Percentiles rank a stretch among this genome's conserved stretches.
Evolutionary conservation across 2,113 vertebrate species (phyloP).

Genomic region (Perognathus longimembris): DNA sequence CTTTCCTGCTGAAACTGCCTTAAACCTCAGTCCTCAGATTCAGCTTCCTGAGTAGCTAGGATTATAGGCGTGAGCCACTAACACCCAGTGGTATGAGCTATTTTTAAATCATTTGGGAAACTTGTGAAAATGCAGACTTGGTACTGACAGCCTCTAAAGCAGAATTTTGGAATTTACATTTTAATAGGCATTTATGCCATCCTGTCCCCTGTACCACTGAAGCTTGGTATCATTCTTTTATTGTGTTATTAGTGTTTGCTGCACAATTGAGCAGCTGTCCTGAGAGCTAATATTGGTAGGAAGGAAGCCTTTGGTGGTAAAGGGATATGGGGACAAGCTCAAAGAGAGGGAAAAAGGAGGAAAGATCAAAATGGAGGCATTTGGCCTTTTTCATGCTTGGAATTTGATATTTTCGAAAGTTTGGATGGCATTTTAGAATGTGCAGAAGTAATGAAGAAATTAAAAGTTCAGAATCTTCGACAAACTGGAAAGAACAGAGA

Average conservation of each 20-base stretch:
- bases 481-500: neutral
- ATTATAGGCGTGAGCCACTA: too few relatives aligned
- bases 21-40: too few relatives aligned
- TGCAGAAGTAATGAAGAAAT: constrained; percentile 1
- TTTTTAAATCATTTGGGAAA: neutral
- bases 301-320: neutral
- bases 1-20: too few relatives aligned
- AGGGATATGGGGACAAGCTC: neutral
- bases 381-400: neutral
- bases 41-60: too few relatives aligned
- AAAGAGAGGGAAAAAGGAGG: neutral
- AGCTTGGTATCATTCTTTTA: neutral
- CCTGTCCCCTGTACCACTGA: neutral
- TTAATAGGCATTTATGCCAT: neutral
- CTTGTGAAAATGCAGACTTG: neutral
- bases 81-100: neutral
- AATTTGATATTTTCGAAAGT: neutral
- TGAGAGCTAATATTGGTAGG: neutral
- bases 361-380: neutral
- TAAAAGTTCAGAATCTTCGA: neutral
- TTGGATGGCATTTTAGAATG: neutral
- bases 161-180: neutral
- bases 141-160: neutral
- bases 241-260: neutral
- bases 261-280: neutral